These are phyloP conservation scores for Lates calcarifer DNA, from an alignment of 2,113 vertebrate genomes.

Conservation along the genomic window DNA sequence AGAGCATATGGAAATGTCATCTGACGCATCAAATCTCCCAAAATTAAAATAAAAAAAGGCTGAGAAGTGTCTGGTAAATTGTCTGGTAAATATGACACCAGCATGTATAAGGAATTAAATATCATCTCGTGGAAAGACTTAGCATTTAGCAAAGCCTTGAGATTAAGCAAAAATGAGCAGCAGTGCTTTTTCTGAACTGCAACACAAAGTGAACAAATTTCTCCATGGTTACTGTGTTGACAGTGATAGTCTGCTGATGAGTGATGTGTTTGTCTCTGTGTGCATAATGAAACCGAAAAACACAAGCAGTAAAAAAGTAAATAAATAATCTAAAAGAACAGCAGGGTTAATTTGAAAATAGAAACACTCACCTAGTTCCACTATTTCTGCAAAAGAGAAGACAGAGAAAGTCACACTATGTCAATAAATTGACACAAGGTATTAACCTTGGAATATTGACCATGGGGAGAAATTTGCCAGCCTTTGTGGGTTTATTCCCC, in stretches of 20 bases:
- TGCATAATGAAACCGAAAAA: conserved; percentile 22
- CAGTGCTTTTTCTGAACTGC: conserved; percentile 8
- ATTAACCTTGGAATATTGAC: conserved; percentile 79
- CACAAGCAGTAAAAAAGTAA: not conserved
- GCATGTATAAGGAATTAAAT: not conserved
- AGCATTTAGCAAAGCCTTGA: not conserved
- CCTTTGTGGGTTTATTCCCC: conserved; percentile 59
- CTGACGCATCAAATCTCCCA: not conserved
- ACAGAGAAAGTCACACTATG: conserved; percentile 66
- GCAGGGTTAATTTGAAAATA: conserved; percentile 51
- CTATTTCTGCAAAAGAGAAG: conserved; percentile 72
- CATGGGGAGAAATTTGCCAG: conserved; percentile 72
- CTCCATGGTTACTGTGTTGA: conserved; percentile 46
- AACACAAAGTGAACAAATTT: conserved; percentile 66
- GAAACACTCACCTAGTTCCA: conserved; percentile 78
- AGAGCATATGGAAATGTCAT: not conserved
- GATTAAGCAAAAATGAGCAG: conserved; percentile 4
- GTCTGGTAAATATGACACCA: not conserved
- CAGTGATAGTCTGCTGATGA: not conserved
- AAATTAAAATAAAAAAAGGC: not conserved
- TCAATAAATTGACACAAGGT: conserved; percentile 67
- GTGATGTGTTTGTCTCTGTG: not conserved
- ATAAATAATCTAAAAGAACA: conserved; percentile 9
- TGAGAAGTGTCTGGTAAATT: not conserved
- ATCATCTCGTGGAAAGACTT: not conserved